Base-by-base conservation (phyloP, 2,888 invertebrate species). In the Drosophila leonis region DNA sequence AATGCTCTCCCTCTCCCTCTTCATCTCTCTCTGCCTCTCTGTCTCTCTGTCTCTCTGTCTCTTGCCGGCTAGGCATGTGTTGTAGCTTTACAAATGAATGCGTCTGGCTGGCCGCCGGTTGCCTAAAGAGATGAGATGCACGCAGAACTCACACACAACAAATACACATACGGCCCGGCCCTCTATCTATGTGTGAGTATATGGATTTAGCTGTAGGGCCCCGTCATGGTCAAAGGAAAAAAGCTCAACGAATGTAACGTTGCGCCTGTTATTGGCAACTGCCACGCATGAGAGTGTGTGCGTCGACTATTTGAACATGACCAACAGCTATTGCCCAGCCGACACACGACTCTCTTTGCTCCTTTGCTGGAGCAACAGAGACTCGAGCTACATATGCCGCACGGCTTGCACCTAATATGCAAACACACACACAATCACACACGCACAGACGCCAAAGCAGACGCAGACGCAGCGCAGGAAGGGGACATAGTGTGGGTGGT, bases 261-360 rank as follows among this genome's bases (percentile, higher is more conserved):
- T 72, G 75, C 82, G 75, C 84, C 83, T 89, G 90, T 89, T 83
- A 83, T 90, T 90, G 88, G 84, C 90, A 84, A 90, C 84, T 86
- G 70, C 46, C 71, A 76, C 63, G 44, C 56, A 48, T 18, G 37
- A 24, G 41, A 5, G 61, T 65, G 65, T 49, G 51, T 42, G 54
- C 49, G 75, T 61, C 66, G 77, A 62, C 72, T 76, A 80, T 84
- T 89, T 81, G 78, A 83, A 89, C 90, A 84, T 87, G 89, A 81
- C 88, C 88, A 88, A 85, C 83, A 83, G 88, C 82, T 82, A 76
- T 83, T 20, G 78, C 88, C 65, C 75, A 65, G 72, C 65, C 81
- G 68, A 69, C 37, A 52, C 33, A 20, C 76, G 69, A 51, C 42
- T 20, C 72, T 70, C 65, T 24, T 24, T 74, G 69, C 69, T 67